These are phyloP conservation scores for Temnothorax nylanderi DNA, from an alignment of 1,140 invertebrate species.

Conservation along the genomic window DNA sequence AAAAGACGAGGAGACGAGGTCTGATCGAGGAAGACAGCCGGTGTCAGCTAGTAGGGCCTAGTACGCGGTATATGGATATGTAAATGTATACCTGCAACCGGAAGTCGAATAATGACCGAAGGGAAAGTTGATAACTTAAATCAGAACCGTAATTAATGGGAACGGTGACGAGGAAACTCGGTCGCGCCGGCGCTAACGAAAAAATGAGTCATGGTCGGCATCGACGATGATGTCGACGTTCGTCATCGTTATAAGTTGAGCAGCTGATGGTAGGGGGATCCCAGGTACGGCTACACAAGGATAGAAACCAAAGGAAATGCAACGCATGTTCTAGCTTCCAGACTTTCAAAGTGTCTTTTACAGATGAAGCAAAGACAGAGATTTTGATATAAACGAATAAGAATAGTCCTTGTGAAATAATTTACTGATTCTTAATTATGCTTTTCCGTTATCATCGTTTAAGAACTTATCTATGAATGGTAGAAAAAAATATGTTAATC, in stretches of 20 bases:
- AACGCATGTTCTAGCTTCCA: not conserved
- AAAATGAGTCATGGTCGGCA: constrained; percentile 69
- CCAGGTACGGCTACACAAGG: constrained; percentile 55
- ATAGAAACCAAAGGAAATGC: not conserved
- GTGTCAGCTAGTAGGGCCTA: not conserved
- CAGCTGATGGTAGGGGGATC: constrained; percentile 59
- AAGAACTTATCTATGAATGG: not conserved
- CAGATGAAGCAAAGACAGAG: not conserved
- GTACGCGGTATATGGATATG: not conserved
- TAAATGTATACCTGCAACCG: not conserved
- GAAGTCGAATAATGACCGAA: not conserved
- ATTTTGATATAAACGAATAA: not conserved
- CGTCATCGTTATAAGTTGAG: constrained; percentile 64
- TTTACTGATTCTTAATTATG: not conserved
- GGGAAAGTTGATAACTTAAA: constrained; percentile 2
- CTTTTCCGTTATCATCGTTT: not conserved
- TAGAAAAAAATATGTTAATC: not conserved
- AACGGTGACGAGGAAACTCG: not conserved
- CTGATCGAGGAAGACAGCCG: not conserved
- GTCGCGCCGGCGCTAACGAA: constrained; percentile 16
- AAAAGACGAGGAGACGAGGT: constrained; percentile 4
- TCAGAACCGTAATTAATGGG: constrained; percentile 57
- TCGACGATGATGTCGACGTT: constrained; percentile 29
- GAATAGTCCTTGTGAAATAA: not conserved
- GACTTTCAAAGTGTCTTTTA: not conserved